Evolutionary conservation across 2,888 invertebrate species (phyloP).

Genomic region (Cenopis cana): DNA sequence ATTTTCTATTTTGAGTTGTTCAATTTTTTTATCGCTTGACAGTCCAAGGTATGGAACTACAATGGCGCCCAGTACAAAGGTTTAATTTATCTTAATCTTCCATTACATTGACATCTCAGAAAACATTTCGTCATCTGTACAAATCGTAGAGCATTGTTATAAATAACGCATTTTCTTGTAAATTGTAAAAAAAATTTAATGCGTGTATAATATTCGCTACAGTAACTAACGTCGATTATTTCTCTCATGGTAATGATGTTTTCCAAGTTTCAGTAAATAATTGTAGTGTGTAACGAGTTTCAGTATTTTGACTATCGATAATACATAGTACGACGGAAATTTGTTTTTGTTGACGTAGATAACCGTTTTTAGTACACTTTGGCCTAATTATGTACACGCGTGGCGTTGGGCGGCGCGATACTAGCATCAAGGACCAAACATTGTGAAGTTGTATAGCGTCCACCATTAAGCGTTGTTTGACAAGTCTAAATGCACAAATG

Average conservation of each 20-base stretch:
- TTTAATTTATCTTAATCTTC: constrained; percentile 44
- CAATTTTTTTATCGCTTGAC: constrained; percentile 52
- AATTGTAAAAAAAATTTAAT: too few relatives aligned
- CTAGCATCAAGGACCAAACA: neutral
- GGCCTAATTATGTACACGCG: neutral
- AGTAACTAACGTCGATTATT: constrained; percentile 2
- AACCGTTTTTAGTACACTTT: neutral
- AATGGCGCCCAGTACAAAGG: constrained; percentile 43
- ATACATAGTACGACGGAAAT: neutral
- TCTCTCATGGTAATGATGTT: neutral
- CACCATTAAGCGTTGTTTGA: too few relatives aligned
- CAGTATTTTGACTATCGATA: neutral
- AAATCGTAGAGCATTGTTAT: too few relatives aligned
- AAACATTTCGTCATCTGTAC: constrained; percentile 11
- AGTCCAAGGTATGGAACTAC: constrained; percentile 54
- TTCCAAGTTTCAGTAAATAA: neutral
- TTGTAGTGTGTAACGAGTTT: constrained; percentile 5
- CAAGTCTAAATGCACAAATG: too few relatives aligned
- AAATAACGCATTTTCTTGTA: constrained; percentile 36
- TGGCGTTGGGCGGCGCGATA: constrained; percentile 1
- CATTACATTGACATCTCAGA: neutral
- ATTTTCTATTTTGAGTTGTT: constrained; percentile 8
- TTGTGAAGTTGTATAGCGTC: neutral
- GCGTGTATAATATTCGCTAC: too few relatives aligned
- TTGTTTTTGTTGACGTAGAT: neutral